Conservation (phyloP, 2,113 vertebrate species). For the Gambusia holbrooki region DNA sequence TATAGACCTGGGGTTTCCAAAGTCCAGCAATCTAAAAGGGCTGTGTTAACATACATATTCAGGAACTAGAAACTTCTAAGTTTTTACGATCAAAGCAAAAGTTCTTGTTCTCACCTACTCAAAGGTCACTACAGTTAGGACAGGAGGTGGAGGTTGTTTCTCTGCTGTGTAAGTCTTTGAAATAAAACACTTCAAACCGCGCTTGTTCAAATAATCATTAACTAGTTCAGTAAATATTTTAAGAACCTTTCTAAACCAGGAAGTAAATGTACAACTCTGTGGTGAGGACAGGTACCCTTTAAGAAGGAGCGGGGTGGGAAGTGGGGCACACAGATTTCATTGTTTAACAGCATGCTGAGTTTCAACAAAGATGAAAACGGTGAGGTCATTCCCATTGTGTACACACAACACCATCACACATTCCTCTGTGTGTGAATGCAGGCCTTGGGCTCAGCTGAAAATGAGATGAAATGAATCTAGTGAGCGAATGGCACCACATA, state of each 20-base stretch:
- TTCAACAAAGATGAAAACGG: constrained; percentile 55
- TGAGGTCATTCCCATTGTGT: constrained; percentile 75
- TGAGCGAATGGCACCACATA: not conserved
- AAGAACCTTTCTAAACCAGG: constrained; percentile 55
- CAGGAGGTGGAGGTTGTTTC: constrained; percentile 11
- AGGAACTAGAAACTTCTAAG: not conserved
- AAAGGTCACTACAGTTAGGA: constrained; percentile 27
- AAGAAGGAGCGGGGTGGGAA: not conserved
- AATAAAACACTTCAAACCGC: constrained; percentile 28
- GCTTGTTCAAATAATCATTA: constrained; percentile 75
- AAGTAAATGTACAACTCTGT: constrained; percentile 49
- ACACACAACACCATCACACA: constrained; percentile 52
- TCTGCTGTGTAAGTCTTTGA: constrained; percentile 11
- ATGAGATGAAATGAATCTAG: constrained; percentile 1
- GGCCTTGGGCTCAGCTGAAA: constrained; percentile 20
- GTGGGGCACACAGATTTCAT: constrained; percentile 55
- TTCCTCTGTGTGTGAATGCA: constrained; percentile 41
- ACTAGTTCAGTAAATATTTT: constrained; percentile 72
- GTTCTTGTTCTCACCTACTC: constrained; percentile 16
- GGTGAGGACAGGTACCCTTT: constrained; percentile 3
- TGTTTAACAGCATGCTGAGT: constrained; percentile 55
- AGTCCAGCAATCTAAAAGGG: not conserved
- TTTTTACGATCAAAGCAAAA: constrained; percentile 9
- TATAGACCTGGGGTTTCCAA: too few species aligned
- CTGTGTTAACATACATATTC: not conserved